Percentiles rank a stretch among this genome's conserved stretches.
These are phyloP conservation scores for Nyctereutes procyonoides DNA, from an alignment of 2,113 vertebrate species.

Conservation along the genomic window DNA sequence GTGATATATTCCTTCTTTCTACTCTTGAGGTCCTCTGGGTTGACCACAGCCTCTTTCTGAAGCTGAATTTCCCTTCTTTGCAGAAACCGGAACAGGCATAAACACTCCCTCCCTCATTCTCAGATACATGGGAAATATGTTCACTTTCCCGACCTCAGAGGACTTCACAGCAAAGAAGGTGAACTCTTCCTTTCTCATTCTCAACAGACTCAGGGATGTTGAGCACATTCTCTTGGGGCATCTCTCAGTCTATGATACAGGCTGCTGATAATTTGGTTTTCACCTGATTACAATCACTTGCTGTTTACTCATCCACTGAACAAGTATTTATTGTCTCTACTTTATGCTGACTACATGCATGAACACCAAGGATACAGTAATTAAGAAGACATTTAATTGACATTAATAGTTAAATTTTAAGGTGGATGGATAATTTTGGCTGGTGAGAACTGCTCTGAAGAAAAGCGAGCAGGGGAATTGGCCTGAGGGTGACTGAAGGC, in stretches of 20 bases:
- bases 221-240: too few species aligned
- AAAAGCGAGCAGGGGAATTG: background rate
- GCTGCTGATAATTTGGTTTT: background rate
- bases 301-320: background rate
- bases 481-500: too few species aligned
- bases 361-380: background rate
- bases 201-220: rapidly evolving
- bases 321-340: background rate
- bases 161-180: too few species aligned
- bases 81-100: background rate
- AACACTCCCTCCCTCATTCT: background rate
- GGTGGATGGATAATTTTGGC: background rate
- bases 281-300: too few species aligned
- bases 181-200: background rate
- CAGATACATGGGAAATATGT: background rate
- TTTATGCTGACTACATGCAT: background rate
- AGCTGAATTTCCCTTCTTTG: background rate
- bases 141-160: background rate
- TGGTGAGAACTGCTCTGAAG: background rate
- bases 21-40: background rate
- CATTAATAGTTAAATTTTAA: background rate
- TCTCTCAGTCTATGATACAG: background rate
- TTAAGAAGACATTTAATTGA: background rate
- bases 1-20: background rate
- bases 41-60: background rate